Evolutionary conservation across 2,797 vertebrate species (phyloP).

Genomic region (Dromococcyx pavoninus): DNA sequence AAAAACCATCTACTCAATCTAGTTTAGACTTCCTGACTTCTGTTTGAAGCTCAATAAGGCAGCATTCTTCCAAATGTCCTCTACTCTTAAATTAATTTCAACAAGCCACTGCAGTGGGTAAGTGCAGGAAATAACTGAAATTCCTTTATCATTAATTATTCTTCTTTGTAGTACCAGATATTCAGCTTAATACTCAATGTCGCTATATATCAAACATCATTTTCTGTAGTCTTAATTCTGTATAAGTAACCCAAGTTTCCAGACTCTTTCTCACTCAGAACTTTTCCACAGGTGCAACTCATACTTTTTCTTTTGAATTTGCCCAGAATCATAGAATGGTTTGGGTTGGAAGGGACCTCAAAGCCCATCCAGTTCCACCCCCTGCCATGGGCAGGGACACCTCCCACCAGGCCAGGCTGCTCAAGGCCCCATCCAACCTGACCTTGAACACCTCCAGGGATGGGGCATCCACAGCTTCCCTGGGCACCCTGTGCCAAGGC

Average conservation of each 20-base stretch:
- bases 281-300: background rate
- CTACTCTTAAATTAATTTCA: background rate
- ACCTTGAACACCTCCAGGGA: too few relatives aligned
- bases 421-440: too few relatives aligned
- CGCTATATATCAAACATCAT: background rate
- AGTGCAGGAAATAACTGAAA: background rate
- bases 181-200: background rate
- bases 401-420: too few relatives aligned
- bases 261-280: background rate
- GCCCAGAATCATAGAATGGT: background rate
- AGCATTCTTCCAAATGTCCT: background rate
- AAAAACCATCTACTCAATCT: background rate
- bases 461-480: too few relatives aligned
- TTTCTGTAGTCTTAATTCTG: background rate
- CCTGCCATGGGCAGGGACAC: too few relatives aligned
- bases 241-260: background rate
- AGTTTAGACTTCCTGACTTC: background rate
- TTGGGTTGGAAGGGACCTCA: too few relatives aligned
- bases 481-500: too few relatives aligned
- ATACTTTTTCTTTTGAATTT: background rate
- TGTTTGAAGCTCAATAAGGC: background rate
- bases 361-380: too few relatives aligned
- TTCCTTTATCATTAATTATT: background rate
- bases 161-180: background rate
- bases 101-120: background rate